Percentiles rank a stretch among this genome's conserved stretches.
These are phyloP conservation scores for Serilophus lunatus DNA, from an alignment of 2,113 vertebrate genomes.

Conservation along the genomic window DNA sequence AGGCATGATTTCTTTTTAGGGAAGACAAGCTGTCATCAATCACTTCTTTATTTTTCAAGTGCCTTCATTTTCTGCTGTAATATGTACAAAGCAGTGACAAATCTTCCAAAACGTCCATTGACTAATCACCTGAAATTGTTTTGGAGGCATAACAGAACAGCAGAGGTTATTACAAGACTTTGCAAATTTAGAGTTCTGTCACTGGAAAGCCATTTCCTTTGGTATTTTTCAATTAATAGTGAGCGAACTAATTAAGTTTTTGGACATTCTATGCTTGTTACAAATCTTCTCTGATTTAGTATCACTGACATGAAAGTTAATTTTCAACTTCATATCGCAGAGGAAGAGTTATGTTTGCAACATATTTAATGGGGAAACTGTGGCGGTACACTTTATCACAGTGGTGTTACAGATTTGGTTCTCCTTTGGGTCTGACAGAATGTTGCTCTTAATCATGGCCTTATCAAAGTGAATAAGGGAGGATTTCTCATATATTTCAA, in stretches of 20 bases:
- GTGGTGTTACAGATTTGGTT: not conserved
- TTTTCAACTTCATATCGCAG: not conserved
- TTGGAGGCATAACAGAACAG: not conserved
- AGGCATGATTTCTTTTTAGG: not conserved
- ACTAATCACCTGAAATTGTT: not conserved
- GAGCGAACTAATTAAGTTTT: not conserved
- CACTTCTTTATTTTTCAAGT: not conserved
- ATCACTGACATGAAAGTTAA: not conserved
- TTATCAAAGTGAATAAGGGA: not conserved
- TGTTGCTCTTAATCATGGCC: not conserved
- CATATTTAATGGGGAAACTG: not conserved
- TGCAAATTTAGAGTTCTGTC: not conserved
- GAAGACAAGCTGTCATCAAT: fast-evolving
- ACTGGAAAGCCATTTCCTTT: not conserved
- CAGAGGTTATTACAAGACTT: not conserved
- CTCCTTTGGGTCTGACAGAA: not conserved
- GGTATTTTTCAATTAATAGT: conserved; percentile 5
- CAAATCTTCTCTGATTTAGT: not conserved
- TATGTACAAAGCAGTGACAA: not conserved
- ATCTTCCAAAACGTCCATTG: not conserved
- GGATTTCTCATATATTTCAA: not conserved
- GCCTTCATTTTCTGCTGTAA: not conserved
- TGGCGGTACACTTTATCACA: not conserved
- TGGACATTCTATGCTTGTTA: not conserved
- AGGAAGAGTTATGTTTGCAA: not conserved